Evolutionary conservation across 2,797 vertebrate species (phyloP), one percentile per base, ranked within the genome.

Genomic region (Coregonus suidteri): DNA sequence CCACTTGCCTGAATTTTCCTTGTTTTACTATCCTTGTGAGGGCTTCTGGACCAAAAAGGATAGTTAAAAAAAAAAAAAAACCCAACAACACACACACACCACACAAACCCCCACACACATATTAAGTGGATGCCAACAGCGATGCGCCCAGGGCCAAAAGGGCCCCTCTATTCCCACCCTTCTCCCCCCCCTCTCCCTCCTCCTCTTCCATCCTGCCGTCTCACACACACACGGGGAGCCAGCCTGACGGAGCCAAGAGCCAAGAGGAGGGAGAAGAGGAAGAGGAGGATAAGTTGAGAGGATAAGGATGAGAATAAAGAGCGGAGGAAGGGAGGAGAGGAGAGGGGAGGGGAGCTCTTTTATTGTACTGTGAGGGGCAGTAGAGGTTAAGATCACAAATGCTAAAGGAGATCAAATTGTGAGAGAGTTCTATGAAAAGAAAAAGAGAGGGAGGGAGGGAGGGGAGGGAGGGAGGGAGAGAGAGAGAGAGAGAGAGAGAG

Each of bases 131-230:
- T 91, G 90, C 92, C 90, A 93, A 93, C 81, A 7, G 0, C 82
- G 54, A 79, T 80, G 84, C 87, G 90, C 89, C 71, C 80, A 75
- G 6, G 77, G 92, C 92, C 92, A 93, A 82, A 41, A 71, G 82
- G 81, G 37, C 81, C 75, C 76, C 91, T 86, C 81, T 82, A 84
- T 91, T 86, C 87, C 76, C 90, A 91, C 89, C 89, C 87, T 47
- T 41, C 35, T 37, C 35, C 65, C 31, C 65, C 30, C 16, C 20
- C 65, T 30, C 65, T 31, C 14, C 20, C 20, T 9, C 62, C 25
- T 16, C 31, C 65, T 16, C 89, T 88, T 84, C 89, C 86, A 85
- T 86, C 85, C 84, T 87, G 13, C 37, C 35, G 62, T 56, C 85
- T 86, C 82, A 64, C 31, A 25, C 25, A 69, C 62, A 69, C 62